A percentile compares a stretch with the other conserved stretches of the same genome.
These are phyloP conservation scores for Rosalia funebris DNA, from an alignment of 2,888 invertebrate genomes.

Conservation along the genomic window DNA sequence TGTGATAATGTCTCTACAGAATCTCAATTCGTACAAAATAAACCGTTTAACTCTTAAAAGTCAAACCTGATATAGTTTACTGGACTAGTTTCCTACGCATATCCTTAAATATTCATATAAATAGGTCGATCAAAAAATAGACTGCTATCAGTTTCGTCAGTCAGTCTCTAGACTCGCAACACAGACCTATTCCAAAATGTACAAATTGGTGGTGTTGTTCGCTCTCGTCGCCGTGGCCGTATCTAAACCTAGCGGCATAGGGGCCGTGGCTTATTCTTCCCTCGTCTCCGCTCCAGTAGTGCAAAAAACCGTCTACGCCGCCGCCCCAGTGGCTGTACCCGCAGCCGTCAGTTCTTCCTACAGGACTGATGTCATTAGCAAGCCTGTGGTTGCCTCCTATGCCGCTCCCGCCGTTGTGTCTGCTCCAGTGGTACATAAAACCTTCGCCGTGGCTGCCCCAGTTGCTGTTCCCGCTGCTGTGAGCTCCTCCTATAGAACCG, in stretches of 20 bases:
- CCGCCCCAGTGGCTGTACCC: conserved; percentile 30
- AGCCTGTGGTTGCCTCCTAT: conserved; percentile 8
- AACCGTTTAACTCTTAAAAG: too few species aligned
- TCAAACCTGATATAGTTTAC: background rate
- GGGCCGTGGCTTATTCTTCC: background rate
- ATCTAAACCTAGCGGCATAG: conserved; percentile 2
- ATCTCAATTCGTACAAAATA: background rate
- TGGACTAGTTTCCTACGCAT: too few species aligned
- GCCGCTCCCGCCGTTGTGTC: conserved; percentile 23
- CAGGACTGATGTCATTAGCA: conserved; percentile 41
- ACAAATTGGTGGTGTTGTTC: conserved; percentile 63
- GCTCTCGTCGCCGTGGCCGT: conserved; percentile 69
- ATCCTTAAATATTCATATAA: background rate
- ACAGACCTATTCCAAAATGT: conserved; percentile 45
- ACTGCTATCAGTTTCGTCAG: conserved; percentile 3
- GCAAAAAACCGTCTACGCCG: background rate
- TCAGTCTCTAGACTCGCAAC: conserved; percentile 2
- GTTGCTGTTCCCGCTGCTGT: conserved; percentile 32
- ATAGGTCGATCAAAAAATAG: background rate
- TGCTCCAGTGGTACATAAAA: conserved; percentile 27
- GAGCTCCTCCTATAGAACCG: conserved; percentile 36
- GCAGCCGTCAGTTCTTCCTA: conserved; percentile 36
- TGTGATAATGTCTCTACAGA: conserved; percentile 5
- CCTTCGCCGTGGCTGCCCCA: conserved; percentile 1
- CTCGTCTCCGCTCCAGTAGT: background rate